phyloP scores from a whole-genome alignment of 2,888 invertebrate genomes.

The Pachydiplax longipennis region DNA sequence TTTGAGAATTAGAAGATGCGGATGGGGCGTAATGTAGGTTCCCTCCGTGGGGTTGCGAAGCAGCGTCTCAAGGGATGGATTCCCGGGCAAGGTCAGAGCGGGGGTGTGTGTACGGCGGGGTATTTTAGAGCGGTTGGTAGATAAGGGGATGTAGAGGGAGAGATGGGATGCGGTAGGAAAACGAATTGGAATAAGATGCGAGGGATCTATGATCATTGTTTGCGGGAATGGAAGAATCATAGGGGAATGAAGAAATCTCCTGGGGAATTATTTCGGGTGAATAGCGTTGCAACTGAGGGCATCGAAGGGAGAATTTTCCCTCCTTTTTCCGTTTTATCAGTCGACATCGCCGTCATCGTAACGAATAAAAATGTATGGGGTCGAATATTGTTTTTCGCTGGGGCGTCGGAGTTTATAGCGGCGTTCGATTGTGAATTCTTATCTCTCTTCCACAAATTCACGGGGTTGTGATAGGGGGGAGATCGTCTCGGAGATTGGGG shows the following conservation, averaged over 20 bases:
- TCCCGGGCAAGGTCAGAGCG: neutral
- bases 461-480: too few relatives aligned
- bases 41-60: neutral
- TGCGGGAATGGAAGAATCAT: neutral
- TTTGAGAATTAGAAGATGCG: neutral
- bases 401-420: too few relatives aligned
- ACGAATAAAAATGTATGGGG: neutral
- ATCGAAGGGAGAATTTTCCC: neutral
- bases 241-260: neutral
- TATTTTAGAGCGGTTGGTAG: neutral
- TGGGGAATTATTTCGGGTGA: conserved; percentile 28
- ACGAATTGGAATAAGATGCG: conserved; percentile 38
- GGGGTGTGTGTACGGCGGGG: neutral
- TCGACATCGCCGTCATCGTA: neutral
- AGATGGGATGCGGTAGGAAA: conserved; percentile 18
- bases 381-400: neutral
- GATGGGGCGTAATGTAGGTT: neutral
- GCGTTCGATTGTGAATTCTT: too few relatives aligned
- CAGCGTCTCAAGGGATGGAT: conserved; percentile 16
- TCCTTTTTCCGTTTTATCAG: neutral
- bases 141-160: neutral
- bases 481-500: too few relatives aligned
- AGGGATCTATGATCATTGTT: conserved; percentile 40
- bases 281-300: neutral
- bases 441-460: too few relatives aligned